Conservation (phyloP, 2,888 invertebrate genomes). For the Callyntrura sp. region DNA sequence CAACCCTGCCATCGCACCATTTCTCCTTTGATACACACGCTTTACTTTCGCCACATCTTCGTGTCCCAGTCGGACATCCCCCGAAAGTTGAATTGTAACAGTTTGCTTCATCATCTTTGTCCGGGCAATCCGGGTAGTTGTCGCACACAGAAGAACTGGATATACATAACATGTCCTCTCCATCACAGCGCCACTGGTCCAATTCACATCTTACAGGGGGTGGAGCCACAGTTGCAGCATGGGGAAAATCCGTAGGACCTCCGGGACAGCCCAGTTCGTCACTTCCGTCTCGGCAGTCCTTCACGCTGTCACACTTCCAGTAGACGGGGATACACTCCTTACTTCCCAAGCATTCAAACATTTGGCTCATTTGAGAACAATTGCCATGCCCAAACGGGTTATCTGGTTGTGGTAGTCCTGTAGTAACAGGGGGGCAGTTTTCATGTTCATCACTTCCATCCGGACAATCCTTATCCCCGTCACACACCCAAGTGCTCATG, state of each 20-base stretch:
- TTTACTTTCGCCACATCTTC: slow-evolving; percentile 88
- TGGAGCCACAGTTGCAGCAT: slow-evolving; percentile 82
- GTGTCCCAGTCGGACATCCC: slow-evolving; percentile 85
- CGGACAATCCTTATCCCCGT: slow-evolving; percentile 84
- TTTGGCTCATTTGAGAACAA: slow-evolving; percentile 87
- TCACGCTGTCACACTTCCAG: slow-evolving; percentile 89
- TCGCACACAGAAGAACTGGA: slow-evolving; percentile 89
- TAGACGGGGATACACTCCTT: slow-evolving; percentile 86
- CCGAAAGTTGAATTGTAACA: slow-evolving; percentile 85
- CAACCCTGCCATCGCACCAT: slow-evolving; percentile 50
- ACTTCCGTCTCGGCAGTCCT: slow-evolving; percentile 91
- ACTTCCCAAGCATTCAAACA: slow-evolving; percentile 90
- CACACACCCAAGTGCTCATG: slow-evolving; percentile 85
- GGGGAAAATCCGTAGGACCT: slow-evolving; percentile 79
- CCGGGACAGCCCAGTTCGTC: slow-evolving; percentile 89
- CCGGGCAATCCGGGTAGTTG: slow-evolving; percentile 87
- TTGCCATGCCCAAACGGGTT: slow-evolving; percentile 75
- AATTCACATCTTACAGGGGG: slow-evolving; percentile 86
- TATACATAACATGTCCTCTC: slow-evolving; percentile 87
- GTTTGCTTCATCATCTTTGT: slow-evolving; percentile 87
- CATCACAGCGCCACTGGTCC: slow-evolving; percentile 88
- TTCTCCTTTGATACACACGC: slow-evolving; percentile 86
- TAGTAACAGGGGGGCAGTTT: slow-evolving; percentile 87
- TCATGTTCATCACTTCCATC: slow-evolving; percentile 89
- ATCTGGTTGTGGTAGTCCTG: slow-evolving; percentile 55